phyloP scores from a whole-genome alignment of 2,797 vertebrate genomes.

The Rhinatrema bivittatum region DNA sequence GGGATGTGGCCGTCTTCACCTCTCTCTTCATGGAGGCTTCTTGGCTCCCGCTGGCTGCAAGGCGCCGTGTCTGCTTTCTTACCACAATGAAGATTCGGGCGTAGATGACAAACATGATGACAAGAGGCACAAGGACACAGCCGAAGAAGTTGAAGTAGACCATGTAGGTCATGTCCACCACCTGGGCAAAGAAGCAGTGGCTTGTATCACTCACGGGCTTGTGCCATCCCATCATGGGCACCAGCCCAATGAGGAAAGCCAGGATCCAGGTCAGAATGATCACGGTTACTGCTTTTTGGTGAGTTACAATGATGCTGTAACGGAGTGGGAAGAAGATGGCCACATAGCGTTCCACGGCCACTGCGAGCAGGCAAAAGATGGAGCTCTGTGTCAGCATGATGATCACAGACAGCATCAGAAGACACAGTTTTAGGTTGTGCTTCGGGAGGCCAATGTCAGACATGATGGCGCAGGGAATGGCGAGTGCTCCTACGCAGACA shows the following conservation, averaged over 20 bases:
- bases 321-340: slow-evolving; percentile 69
- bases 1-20: slow-evolving; percentile 55
- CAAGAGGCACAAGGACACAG: slow-evolving; percentile 52
- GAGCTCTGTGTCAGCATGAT: slow-evolving; percentile 71
- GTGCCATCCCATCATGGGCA: slow-evolving; percentile 69
- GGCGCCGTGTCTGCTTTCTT: slow-evolving; percentile 40
- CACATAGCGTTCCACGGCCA: slow-evolving; percentile 65
- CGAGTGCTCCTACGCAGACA: slow-evolving; percentile 58
- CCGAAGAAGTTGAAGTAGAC: slow-evolving; percentile 55
- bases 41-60: slow-evolving; percentile 10
- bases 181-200: slow-evolving; percentile 52
- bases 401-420: slow-evolving; percentile 64
- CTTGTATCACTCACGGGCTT: slow-evolving; percentile 32
- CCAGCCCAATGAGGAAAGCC: slow-evolving; percentile 49
- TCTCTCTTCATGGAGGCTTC: slow-evolving; percentile 37
- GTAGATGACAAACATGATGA: slow-evolving; percentile 65
- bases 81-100: slow-evolving; percentile 52
- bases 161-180: slow-evolving; percentile 57
- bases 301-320: slow-evolving; percentile 56
- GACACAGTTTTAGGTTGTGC: slow-evolving; percentile 55
- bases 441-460: slow-evolving; percentile 55
- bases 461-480: slow-evolving; percentile 68
- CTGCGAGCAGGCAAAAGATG: slow-evolving; percentile 66
- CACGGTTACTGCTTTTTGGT: slow-evolving; percentile 47
- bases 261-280: slow-evolving; percentile 56